Evolutionary conservation across 2,888 invertebrate genomes (phyloP).

Genomic region (Chrysolina oricalcia): DNA sequence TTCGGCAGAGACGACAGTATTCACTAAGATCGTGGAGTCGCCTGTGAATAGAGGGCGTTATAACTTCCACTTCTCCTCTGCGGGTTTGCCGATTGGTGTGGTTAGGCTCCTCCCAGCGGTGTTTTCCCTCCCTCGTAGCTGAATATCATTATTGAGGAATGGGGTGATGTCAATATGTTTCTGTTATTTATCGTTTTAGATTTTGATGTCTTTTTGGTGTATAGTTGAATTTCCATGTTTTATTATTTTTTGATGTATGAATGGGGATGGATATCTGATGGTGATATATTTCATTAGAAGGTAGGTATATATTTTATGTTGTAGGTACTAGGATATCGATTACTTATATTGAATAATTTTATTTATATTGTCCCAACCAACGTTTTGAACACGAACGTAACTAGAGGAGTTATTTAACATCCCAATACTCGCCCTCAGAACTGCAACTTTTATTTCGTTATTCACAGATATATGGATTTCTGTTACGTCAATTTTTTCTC

Average conservation of each 20-base stretch:
- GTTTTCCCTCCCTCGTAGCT: conserved; percentile 58
- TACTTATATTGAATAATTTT: not conserved
- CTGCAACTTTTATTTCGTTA: too few relatives aligned
- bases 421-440: too few relatives aligned
- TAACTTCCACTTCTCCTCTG: conserved; percentile 42
- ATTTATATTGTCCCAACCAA: too few relatives aligned
- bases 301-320: conserved; percentile 41
- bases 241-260: conserved; percentile 69
- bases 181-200: conserved; percentile 68
- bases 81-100: conserved; percentile 60
- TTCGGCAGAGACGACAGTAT: conserved; percentile 59
- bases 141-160: conserved; percentile 69
- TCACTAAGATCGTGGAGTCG: conserved; percentile 63
- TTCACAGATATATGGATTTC: too few relatives aligned
- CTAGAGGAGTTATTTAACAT: too few relatives aligned
- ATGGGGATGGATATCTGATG: conserved; percentile 57
- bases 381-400: not conserved
- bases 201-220: conserved; percentile 66
- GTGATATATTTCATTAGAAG: conserved; percentile 58
- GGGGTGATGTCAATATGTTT: conserved; percentile 70
- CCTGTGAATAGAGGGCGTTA: conserved; percentile 57
- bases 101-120: conserved; percentile 57
- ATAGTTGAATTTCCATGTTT: conserved; percentile 66
- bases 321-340: conserved; percentile 17
- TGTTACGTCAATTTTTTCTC: too few relatives aligned